A percentile compares a stretch with the other conserved stretches of the same genome.
Evolutionary conservation across 2,113 vertebrate species (phyloP).

Genomic region (Cryptomyrus ogoouensis): DNA sequence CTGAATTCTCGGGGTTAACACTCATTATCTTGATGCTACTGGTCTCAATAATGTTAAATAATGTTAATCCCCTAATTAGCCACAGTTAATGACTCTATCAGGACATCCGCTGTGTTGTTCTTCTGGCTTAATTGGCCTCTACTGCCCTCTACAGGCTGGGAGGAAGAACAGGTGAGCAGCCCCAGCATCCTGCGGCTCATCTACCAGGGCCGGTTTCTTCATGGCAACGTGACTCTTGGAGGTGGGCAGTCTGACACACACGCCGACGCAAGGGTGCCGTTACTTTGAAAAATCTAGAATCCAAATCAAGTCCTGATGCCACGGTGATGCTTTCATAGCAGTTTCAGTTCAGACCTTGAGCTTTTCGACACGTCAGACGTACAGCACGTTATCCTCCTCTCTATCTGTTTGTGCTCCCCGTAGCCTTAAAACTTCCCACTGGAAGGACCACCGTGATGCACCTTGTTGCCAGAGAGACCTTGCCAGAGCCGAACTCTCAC

Average conservation of each 20-base stretch:
- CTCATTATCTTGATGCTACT: neutral
- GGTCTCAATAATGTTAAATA: neutral
- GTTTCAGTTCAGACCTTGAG: neutral
- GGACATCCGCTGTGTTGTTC: neutral
- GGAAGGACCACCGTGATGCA: constrained; percentile 99
- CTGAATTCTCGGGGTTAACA: neutral
- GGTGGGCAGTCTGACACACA: constrained; percentile 58
- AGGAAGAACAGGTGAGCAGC: constrained; percentile 96
- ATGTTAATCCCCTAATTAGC: neutral
- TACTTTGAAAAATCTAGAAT: neutral
- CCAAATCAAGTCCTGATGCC: neutral
- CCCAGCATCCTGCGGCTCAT: constrained; percentile 93
- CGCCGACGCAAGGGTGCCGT: neutral
- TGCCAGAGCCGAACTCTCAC: constrained; percentile 99
- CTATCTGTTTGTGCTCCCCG: neutral
- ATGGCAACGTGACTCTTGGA: constrained; percentile 97
- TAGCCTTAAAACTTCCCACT: constrained; percentile 94
- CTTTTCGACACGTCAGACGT: neutral
- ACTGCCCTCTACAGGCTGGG: constrained; percentile 73
- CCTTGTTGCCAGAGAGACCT: constrained; percentile 96
- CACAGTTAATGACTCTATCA: neutral
- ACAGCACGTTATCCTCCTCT: neutral
- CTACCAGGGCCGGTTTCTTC: constrained; percentile 97
- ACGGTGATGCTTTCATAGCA: neutral
- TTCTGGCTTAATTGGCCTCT: neutral